These are phyloP conservation scores for Natator depressus DNA, from an alignment of 2,113 vertebrate species.

Conservation along the genomic window DNA sequence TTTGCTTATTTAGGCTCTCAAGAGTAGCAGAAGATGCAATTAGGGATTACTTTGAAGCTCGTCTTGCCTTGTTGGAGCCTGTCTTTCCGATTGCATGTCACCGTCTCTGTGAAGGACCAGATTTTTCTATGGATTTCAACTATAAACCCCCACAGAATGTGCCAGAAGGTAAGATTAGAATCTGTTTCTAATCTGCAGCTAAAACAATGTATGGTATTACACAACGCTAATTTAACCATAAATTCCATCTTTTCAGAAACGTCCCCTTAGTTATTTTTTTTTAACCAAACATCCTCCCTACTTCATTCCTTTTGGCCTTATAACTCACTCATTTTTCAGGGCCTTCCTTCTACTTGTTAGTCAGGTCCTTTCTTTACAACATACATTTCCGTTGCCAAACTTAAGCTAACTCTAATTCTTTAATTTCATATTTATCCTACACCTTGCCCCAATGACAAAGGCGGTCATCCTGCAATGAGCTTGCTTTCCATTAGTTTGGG, in stretches of 20 bases:
- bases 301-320: background rate
- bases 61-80: conserved; percentile 88
- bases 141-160: conserved; percentile 87
- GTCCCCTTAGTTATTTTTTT: background rate
- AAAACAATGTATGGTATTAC: background rate
- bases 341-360: background rate
- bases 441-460: background rate
- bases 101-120: conserved; percentile 93
- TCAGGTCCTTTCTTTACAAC: background rate
- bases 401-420: too few species aligned
- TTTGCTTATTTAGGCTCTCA: conserved; percentile 81
- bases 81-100: conserved; percentile 94
- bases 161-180: conserved; percentile 83
- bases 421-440: background rate
- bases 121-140: conserved; percentile 92
- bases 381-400: background rate
- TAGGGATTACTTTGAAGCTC: conserved; percentile 90
- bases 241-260: background rate
- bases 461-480: background rate
- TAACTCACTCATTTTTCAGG: background rate
- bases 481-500: background rate
- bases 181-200: background rate
- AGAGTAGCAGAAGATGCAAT: conserved; percentile 93
- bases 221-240: background rate
- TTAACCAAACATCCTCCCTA: background rate